Evolutionary conservation across 1,140 invertebrate genomes (phyloP), one percentile per base, ranked within the genome.

Genomic region (Eurosta solidaginis): DNA sequence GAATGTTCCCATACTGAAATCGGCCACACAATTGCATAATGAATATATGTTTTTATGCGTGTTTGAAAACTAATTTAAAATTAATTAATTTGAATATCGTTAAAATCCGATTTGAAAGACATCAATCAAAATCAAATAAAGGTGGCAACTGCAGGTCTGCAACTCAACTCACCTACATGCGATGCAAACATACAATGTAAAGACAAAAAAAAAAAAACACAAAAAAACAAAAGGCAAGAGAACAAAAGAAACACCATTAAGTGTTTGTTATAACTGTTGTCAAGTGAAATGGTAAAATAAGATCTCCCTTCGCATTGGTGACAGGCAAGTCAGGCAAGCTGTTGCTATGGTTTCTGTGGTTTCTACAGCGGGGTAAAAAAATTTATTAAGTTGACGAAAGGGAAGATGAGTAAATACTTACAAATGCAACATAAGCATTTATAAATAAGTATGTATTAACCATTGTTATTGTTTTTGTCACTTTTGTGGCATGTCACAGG

Each of bases 71-170:
- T 47, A 74, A 74, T 74, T 74, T 47, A 74, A 74, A 44, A 74
- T 74, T 74, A 74, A 74, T 74, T 74, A 74, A 74, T 74, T 74
- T 74, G 45, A 74, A 74, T 74, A 47, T 74, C 73, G 27, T 74
- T 47, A 47, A 74, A 47, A 74, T 5, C 73, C 45, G 73, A 74
- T 47, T 74, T 74, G 73, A 74, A 17, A 74, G 22, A 47, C 73
- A 74, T 74, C 73, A 74, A 74, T 74, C 73, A 74, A 74, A 74
- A 27, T 47, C 73, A 74, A 74, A 27, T 14, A 45, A 47, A 47
- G 73, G n/a, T 47, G 36, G 22, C 73, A 20, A 22, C 33, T 68
- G 59, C n/a, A n/a, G n/a, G n/a, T n/a, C 12, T 42, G 5, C 27
- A 40, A 40, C n/a, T n/a, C 59, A 68, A 22, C 7, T 22, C 45